phyloP scores from a whole-genome alignment of 2,888 invertebrate genomes.

The Plagodis dolabraria region DNA sequence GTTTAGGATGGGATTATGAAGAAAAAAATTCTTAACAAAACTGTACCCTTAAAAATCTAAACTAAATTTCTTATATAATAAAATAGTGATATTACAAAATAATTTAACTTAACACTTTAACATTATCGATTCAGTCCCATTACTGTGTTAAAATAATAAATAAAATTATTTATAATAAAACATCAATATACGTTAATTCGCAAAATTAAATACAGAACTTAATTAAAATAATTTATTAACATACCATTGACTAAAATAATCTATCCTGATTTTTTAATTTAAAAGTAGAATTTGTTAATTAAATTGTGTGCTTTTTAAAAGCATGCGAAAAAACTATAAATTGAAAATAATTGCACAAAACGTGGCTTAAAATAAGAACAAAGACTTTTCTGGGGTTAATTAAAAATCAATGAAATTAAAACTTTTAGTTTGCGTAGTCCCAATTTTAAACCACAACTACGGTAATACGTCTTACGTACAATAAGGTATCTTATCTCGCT shows the following conservation, averaged over 20 bases:
- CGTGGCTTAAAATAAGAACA: neutral
- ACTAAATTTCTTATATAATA: too few relatives aligned
- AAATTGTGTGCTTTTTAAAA: slow-evolving; percentile 32
- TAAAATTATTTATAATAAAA: slow-evolving; percentile 34
- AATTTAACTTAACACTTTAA: slow-evolving; percentile 50
- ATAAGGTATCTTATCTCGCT: slow-evolving; percentile 26
- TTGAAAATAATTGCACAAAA: slow-evolving; percentile 1
- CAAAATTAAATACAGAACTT: slow-evolving; percentile 44
- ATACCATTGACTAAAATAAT: neutral
- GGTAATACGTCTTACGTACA: neutral
- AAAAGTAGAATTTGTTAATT: slow-evolving; percentile 26
- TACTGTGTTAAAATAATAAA: slow-evolving; percentile 50
- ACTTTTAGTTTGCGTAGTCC: neutral
- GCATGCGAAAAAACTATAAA: slow-evolving; percentile 13
- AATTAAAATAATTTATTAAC: slow-evolving; percentile 32
- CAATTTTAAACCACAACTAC: neutral
- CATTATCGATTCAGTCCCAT: slow-evolving; percentile 63
- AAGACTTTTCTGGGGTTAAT: neutral
- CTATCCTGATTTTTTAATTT: neutral
- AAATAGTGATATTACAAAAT: slow-evolving; percentile 1
- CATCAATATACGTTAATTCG: slow-evolving; percentile 21
- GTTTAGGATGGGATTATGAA: too few relatives aligned
- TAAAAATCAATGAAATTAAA: too few relatives aligned
- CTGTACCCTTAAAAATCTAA: too few relatives aligned
- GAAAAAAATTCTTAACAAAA: too few relatives aligned